Conservation (phyloP, 2,888 invertebrate genomes). For the Cosmia trapezina region DNA sequence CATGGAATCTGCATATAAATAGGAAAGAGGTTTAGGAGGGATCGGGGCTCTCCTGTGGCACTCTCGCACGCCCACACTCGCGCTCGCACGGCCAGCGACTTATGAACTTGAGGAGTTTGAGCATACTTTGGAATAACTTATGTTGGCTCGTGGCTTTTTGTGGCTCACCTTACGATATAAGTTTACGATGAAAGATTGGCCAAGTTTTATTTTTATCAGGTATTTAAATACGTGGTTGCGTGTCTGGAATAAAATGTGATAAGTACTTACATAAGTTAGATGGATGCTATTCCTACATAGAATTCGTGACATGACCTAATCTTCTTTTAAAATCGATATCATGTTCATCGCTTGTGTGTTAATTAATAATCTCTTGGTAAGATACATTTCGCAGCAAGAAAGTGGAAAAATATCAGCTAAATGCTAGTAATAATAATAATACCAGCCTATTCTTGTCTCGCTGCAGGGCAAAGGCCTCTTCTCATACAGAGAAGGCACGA, state of each 20-base stretch:
- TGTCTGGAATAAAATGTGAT: background rate
- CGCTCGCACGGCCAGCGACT: slow-evolving; percentile 49
- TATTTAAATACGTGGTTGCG: slow-evolving; percentile 28
- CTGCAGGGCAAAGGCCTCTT: no score
- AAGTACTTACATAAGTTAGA: background rate
- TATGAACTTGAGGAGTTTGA: slow-evolving; percentile 49
- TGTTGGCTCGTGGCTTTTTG: slow-evolving; percentile 36
- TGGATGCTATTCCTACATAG: background rate
- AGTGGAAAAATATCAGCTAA: no score
- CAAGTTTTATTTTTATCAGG: slow-evolving; percentile 38
- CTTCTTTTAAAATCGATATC: background rate
- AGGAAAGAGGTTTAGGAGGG: slow-evolving; percentile 82
- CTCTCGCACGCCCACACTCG: slow-evolving; percentile 43
- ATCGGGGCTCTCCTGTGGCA: slow-evolving; percentile 58
- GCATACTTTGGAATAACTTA: slow-evolving; percentile 58
- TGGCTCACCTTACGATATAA: slow-evolving; percentile 41
- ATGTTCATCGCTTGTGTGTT: background rate
- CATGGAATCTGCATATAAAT: slow-evolving; percentile 90
- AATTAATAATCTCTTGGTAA: background rate
- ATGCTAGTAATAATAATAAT: no score
- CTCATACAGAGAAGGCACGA: no score
- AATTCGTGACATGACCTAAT: background rate
- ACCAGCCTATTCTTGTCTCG: no score
- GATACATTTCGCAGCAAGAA: background rate
- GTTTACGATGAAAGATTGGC: slow-evolving; percentile 41